Base-by-base conservation (phyloP, 2,888 invertebrate genomes). In the Spodoptera picta region DNA sequence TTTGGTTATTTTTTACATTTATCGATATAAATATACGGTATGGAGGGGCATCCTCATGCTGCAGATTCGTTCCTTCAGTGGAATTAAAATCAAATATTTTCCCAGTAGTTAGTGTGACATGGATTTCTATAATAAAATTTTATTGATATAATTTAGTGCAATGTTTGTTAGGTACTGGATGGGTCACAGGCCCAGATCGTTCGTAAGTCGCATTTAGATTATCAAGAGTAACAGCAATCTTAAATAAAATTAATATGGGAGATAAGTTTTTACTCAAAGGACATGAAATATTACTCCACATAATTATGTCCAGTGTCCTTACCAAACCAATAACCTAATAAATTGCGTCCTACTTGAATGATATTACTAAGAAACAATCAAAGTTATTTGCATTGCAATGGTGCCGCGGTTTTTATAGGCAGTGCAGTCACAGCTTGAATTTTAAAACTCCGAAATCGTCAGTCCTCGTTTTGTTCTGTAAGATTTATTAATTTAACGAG, bases 351-450 rank as follows among this genome's bases (percentile, higher is more conserved):
- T 44, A 79, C 65, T 65, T 72, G 36, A 43, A 59, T 50, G 57
- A 51, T 65, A 51, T 55, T 77, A 60, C 63, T 64, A 23, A 74
- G 78, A 71, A 76, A 75, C 68, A 77, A 74, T 79, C 77, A 77
- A 66, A 70, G 60, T 57, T 61, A 77, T 77, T 79, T 69, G 72
- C 69, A 77, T 77, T 72, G 75, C 69, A 74, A 65, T 64, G 44
- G 57, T 59, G 24, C 69, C 66, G 58, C 62, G 7, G 44, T 72
- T 69, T 75, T 76, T 78, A 74, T 74, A 62, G 55, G 45, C 59
- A 58, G 48, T 44, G 51, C 11, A 51, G 52, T 6, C 67, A 50
- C 58, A 24, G 27, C 58, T 54, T 69, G 78, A 78, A 78, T 79
- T 64, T 75, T 69, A 78, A 79, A 78, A 46, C 44, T 31, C 58